These are phyloP conservation scores for Lepisosteus oculatus DNA, from an alignment of 2,113 vertebrate species.

Conservation along the genomic window DNA sequence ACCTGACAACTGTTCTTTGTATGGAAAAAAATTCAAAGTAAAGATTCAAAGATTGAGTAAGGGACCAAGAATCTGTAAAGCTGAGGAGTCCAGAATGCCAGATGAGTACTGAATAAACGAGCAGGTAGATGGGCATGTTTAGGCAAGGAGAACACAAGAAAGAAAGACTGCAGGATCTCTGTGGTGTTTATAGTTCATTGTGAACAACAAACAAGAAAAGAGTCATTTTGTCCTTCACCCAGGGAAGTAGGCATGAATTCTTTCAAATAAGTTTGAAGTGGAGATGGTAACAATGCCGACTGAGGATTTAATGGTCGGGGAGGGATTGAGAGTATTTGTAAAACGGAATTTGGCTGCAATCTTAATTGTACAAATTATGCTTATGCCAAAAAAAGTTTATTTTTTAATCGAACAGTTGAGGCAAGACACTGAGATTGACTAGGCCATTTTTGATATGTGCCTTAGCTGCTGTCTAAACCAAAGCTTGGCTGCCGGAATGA, in stretches of 20 bases:
- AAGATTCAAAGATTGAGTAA: neutral
- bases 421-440: neutral
- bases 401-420: neutral
- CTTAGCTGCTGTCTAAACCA: constrained; percentile 11
- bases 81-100: neutral
- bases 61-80: neutral
- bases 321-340: no score
- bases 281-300: neutral
- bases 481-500: neutral
- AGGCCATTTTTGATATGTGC: constrained; percentile 3
- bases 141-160: neutral
- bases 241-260: neutral
- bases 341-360: neutral
- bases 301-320: neutral
- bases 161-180: neutral
- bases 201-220: no score
- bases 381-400: neutral
- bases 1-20: no score
- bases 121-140: neutral
- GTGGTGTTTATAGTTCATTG: neutral
- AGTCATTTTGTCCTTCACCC: neutral
- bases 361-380: neutral
- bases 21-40: no score
- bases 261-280: neutral
- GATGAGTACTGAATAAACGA: neutral